Percentiles rank a stretch among this genome's conserved stretches.
Conservation (phyloP, 53 echinoderm and acorn worm species). For the Henricia sp. region DNA sequence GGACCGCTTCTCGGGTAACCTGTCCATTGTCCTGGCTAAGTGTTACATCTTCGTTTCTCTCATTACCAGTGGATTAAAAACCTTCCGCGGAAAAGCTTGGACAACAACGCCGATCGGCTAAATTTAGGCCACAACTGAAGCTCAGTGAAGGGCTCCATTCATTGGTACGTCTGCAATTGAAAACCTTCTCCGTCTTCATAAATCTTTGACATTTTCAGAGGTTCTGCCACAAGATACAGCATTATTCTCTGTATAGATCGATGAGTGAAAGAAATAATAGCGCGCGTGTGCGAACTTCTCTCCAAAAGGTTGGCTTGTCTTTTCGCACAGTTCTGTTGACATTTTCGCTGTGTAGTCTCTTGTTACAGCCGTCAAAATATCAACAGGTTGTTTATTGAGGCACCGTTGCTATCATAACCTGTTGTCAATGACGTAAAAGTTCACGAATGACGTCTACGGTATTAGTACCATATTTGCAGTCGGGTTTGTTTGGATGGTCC, state of each 20-base stretch:
- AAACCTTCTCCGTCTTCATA: background rate
- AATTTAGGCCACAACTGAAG: constrained; percentile 19
- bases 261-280: background rate
- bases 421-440: constrained; percentile 49
- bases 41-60: constrained; percentile 47
- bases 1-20: background rate
- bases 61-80: constrained; percentile 53
- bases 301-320: constrained; percentile 19
- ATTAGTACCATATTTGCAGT: too few species aligned
- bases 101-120: background rate
- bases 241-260: constrained; percentile 6
- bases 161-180: background rate
- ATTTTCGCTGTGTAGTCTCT: constrained; percentile 39
- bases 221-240: background rate
- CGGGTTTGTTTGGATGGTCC: too few species aligned
- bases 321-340: constrained; percentile 34
- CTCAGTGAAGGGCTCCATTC: background rate
- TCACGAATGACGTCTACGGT: constrained; percentile 34
- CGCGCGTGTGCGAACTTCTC: background rate
- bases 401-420: constrained; percentile 25
- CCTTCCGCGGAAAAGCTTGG: background rate
- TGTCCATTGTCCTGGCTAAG: background rate
- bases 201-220: constrained; percentile 17
- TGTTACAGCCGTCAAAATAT: constrained; percentile 40
- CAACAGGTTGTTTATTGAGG: constrained; percentile 44